A percentile compares a stretch with the other conserved stretches of the same genome.
These are phyloP conservation scores for Belonocnema kinseyi DNA, from an alignment of 1,140 invertebrate genomes.

Conservation along the genomic window DNA sequence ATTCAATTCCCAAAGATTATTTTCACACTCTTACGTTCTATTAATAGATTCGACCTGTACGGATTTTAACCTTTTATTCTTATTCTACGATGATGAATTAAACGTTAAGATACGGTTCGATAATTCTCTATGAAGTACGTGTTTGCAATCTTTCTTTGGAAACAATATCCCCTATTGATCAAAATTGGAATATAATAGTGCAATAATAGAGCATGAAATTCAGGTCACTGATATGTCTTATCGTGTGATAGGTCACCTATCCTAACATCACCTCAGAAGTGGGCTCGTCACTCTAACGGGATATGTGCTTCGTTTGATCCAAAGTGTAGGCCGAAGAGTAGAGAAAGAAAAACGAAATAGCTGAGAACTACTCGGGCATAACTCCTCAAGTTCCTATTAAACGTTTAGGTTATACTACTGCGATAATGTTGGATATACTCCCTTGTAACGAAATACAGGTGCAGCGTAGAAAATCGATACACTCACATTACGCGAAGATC, in stretches of 20 bases:
- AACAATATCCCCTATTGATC: background rate
- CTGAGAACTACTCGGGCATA: constrained; percentile 57
- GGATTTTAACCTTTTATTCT: too few species aligned
- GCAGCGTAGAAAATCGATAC: background rate
- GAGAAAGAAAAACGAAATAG: constrained; percentile 43
- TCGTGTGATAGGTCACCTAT: constrained; percentile 29
- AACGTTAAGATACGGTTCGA: too few species aligned
- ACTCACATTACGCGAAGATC: constrained; percentile 8
- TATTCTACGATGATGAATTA: too few species aligned
- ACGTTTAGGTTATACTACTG: constrained; percentile 10
- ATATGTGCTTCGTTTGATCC: constrained; percentile 34
- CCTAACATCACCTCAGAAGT: constrained; percentile 37
- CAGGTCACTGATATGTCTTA: background rate
- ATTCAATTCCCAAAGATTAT: background rate
- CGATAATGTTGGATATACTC: constrained; percentile 7
- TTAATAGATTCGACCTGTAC: too few species aligned
- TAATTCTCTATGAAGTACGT: too few species aligned
- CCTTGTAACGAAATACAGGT: constrained; percentile 7
- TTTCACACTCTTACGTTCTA: background rate
- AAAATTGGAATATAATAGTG: too few species aligned
- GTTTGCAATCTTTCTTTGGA: background rate
- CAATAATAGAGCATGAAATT: too few species aligned
- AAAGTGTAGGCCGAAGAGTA: background rate
- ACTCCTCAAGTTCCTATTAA: constrained; percentile 42
- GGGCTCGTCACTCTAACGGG: constrained; percentile 39